Percentiles rank a stretch among this genome's conserved stretches.
phyloP scores from a whole-genome alignment of 2,113 vertebrate species.

The Edolisoma coerulescens region DNA sequence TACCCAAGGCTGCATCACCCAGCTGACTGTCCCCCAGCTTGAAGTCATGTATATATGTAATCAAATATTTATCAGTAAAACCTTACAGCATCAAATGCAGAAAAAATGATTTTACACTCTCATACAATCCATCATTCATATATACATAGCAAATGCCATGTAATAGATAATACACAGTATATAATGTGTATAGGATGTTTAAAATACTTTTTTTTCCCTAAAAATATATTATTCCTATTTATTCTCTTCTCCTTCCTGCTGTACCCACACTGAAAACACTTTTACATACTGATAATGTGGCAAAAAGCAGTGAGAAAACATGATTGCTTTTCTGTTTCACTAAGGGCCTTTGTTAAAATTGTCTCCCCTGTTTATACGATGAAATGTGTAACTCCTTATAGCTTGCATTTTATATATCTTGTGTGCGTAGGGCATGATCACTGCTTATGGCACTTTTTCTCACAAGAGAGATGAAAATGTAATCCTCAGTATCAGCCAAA shows the following conservation, averaged over 20 bases:
- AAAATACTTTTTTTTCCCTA: not conserved
- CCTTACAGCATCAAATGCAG: not conserved
- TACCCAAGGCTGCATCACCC: not conserved
- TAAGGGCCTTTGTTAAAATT: not conserved
- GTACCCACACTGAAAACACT: not conserved
- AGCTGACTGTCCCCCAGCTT: not conserved
- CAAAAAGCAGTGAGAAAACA: not conserved
- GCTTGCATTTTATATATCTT: not conserved
- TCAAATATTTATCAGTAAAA: slow-evolving; percentile 7
- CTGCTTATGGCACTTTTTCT: not conserved
- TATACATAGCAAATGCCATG: not conserved
- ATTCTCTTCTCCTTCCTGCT: not conserved
- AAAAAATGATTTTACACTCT: not conserved
- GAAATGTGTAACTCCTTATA: not conserved
- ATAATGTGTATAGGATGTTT: not conserved
- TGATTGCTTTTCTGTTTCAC: not conserved
- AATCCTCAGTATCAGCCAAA: not conserved
- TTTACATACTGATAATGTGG: not conserved
- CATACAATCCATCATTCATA: not conserved
- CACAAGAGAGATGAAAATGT: not conserved
- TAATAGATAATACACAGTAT: not conserved
- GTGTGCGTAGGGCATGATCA: not conserved
- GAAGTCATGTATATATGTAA: not conserved
- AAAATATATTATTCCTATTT: not conserved
- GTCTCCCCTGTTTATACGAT: not conserved